phyloP scores from a whole-genome alignment of 2,888 invertebrate species.

The Blomia tropicalis region DNA sequence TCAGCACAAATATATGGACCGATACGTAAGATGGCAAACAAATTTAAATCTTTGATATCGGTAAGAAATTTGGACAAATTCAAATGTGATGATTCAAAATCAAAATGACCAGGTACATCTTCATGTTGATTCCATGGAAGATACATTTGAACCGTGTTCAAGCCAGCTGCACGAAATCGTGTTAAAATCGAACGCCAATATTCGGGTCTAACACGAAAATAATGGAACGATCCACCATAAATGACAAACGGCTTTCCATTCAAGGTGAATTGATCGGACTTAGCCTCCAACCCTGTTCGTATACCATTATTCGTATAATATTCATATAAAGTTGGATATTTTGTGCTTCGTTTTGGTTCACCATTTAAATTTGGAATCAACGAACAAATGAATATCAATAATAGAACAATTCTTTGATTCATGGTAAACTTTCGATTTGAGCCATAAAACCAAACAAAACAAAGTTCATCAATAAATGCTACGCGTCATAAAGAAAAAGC shows the following conservation, averaged over 20 bases:
- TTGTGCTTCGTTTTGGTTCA: no score
- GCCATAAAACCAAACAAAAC: no score
- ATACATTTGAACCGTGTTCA: conserved; percentile 41
- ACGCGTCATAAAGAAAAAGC: no score
- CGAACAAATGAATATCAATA: no score
- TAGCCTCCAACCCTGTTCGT: conserved; percentile 32
- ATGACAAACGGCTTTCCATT: conserved; percentile 32
- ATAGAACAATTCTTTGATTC: no score
- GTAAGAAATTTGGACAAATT: conserved; percentile 34
- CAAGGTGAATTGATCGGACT: conserved; percentile 26
- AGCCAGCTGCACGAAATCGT: conserved; percentile 41
- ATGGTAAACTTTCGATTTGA: no score
- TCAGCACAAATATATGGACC: conserved; percentile 46
- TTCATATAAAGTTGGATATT: conserved; percentile 37
- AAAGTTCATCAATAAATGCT: no score
- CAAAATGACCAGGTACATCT: conserved; percentile 34
- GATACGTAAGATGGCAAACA: conserved; percentile 41
- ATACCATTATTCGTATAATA: conserved; percentile 33
- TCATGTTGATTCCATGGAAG: conserved; percentile 40
- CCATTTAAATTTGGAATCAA: no score
- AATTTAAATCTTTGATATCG: conserved; percentile 36
- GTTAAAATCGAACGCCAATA: conserved; percentile 42
- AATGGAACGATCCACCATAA: conserved; percentile 43
- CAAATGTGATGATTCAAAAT: conserved; percentile 34
- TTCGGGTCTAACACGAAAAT: conserved; percentile 40